Conservation (phyloP, 2,797 vertebrate species). For the Eutrigla gurnardus region DNA sequence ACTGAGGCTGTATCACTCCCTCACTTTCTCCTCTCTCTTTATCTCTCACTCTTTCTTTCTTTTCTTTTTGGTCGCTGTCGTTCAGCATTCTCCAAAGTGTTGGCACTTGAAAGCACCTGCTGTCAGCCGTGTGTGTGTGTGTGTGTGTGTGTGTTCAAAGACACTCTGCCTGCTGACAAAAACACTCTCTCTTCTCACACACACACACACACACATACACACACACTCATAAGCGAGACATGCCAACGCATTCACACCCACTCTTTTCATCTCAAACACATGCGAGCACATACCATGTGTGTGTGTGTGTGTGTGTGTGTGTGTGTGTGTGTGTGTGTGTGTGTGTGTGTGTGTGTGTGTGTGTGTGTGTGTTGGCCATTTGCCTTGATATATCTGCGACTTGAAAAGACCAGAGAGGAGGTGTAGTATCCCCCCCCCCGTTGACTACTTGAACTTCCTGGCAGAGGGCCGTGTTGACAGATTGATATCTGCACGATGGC, state of each 20-base stretch:
- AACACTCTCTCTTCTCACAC: constrained; percentile 40
- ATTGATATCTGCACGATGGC: constrained; percentile 92
- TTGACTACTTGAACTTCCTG: constrained; percentile 94
- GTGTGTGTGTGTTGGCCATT: constrained; percentile 37
- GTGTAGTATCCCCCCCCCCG: constrained; percentile 64
- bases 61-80: not conserved
- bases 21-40: constrained; percentile 61
- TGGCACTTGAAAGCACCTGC: constrained; percentile 56
- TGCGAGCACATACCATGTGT: constrained; percentile 10
- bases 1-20: constrained; percentile 50
- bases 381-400: constrained; percentile 79
- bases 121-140: constrained; percentile 49
- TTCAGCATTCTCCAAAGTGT: constrained; percentile 56
- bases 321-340: constrained; percentile 18
- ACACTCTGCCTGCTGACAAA: constrained; percentile 19
- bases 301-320: constrained; percentile 2
- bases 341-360: constrained; percentile 26
- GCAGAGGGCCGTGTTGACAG: constrained; percentile 89
- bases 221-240: constrained; percentile 34
- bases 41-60: constrained; percentile 36
- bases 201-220: constrained; percentile 12
- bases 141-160: constrained; percentile 52
- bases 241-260: constrained; percentile 59
- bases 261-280: constrained; percentile 63
- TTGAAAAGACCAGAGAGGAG: constrained; percentile 67